phyloP scores from a whole-genome alignment of 2,888 invertebrate genomes.

The Heliconius aoede region DNA sequence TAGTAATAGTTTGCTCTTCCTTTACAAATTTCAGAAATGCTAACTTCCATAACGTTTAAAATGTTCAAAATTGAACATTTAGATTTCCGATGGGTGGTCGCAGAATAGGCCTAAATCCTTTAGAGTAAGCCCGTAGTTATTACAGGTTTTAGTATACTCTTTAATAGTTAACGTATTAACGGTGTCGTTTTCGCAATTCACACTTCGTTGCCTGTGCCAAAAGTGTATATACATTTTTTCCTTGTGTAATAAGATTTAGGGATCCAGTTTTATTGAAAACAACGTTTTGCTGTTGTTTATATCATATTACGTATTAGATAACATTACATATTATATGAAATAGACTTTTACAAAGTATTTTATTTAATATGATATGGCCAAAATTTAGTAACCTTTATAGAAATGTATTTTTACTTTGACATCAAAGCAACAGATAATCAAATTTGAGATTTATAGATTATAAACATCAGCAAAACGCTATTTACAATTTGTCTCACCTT shows the following conservation, averaged over 20 bases:
- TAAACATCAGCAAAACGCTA: conserved; percentile 17
- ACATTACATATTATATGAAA: neutral
- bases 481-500: conserved; percentile 27
- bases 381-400: neutral
- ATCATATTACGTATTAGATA: neutral
- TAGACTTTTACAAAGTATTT: neutral
- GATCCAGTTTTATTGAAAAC: conserved; percentile 53
- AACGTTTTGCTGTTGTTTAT: conserved; percentile 49
- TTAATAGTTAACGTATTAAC: conserved; percentile 63
- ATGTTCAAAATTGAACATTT: conserved; percentile 13
- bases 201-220: conserved; percentile 77
- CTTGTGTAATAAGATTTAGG: conserved; percentile 53
- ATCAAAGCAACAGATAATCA: neutral
- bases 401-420: neutral
- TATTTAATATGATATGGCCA: neutral
- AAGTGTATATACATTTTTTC: conserved; percentile 65
- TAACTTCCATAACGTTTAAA: neutral
- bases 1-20: conserved; percentile 19
- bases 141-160: conserved; percentile 75
- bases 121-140: conserved; percentile 78
- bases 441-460: neutral
- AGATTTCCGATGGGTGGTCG: conserved; percentile 26
- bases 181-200: conserved; percentile 63
- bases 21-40: neutral
- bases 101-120: conserved; percentile 73